Percentiles rank a stretch among this genome's conserved stretches.
These are phyloP conservation scores for Salvelinus sp. DNA, from an alignment of 2,113 vertebrate genomes.

Conservation along the genomic window DNA sequence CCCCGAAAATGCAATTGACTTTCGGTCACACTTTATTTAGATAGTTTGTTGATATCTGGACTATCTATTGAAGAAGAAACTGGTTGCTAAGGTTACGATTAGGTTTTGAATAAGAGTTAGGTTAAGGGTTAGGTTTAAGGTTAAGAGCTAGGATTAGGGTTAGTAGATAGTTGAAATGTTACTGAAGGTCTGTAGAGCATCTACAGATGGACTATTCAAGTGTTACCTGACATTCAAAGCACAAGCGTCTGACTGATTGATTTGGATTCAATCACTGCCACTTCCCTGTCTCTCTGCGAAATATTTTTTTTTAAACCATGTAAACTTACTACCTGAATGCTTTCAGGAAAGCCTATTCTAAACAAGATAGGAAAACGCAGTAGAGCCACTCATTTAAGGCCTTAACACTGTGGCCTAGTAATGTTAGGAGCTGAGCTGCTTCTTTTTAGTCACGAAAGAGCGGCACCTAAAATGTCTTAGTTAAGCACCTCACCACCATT, in stretches of 20 bases:
- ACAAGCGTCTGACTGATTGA: slow-evolving; percentile 51
- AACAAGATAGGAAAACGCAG: slow-evolving; percentile 40
- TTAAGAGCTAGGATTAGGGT: too few relatives aligned
- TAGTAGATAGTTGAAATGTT: too few relatives aligned
- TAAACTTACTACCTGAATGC: slow-evolving; percentile 55
- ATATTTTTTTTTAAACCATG: slow-evolving; percentile 53
- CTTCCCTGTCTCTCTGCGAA: slow-evolving; percentile 38
- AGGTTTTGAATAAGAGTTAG: too few relatives aligned
- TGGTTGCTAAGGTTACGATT: too few relatives aligned
- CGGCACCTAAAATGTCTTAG: slow-evolving; percentile 44
- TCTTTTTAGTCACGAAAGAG: slow-evolving; percentile 41
- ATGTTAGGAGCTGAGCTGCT: background rate
- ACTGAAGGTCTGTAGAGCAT: too few relatives aligned
- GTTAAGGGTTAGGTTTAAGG: too few relatives aligned
- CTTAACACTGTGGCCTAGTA: slow-evolving; percentile 10
- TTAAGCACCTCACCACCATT: slow-evolving; percentile 50
- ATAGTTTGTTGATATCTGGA: too few relatives aligned
- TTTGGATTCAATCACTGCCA: slow-evolving; percentile 56
- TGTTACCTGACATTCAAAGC: slow-evolving; percentile 13
- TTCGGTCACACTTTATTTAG: slow-evolving; percentile 21
- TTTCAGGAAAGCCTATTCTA: slow-evolving; percentile 41
- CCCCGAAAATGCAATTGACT: slow-evolving; percentile 62
- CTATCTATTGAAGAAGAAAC: too few relatives aligned
- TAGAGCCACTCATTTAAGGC: slow-evolving; percentile 38
- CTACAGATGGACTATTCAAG: too few relatives aligned